A percentile compares a stretch with the other conserved stretches of the same genome.
phyloP scores from a whole-genome alignment of 2,113 vertebrate genomes.

The Ceyx melanurus region DNA sequence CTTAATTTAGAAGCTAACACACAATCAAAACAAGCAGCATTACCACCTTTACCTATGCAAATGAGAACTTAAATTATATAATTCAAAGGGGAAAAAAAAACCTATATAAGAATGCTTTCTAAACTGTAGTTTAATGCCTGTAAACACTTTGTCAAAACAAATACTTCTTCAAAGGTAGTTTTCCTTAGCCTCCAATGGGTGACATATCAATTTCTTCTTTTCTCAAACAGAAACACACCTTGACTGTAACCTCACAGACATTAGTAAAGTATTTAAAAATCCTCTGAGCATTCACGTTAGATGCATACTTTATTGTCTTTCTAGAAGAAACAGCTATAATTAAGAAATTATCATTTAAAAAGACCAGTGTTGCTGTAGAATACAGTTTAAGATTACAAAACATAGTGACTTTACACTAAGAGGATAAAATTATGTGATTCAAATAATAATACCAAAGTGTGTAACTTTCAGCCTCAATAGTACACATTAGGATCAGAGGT shows the following conservation, averaged over 20 bases:
- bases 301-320: background rate
- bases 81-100: background rate
- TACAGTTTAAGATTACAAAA: background rate
- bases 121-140: background rate
- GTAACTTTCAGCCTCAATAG: background rate
- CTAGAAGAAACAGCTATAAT: background rate
- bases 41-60: background rate
- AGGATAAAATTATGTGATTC: background rate
- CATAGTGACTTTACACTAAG: background rate
- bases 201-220: background rate
- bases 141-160: background rate
- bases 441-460: background rate
- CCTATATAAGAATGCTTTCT: background rate
- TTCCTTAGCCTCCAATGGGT: background rate
- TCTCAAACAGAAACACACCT: background rate
- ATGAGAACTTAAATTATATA: background rate
- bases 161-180: background rate
- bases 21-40: background rate
- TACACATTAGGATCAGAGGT: background rate
- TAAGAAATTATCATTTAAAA: background rate
- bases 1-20: background rate
- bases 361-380: background rate
- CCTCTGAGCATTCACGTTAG: background rate
- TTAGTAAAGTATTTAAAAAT: background rate
- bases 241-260: background rate